These are phyloP conservation scores for Boloria euphrosyne DNA, from an alignment of 2,888 invertebrate genomes.

Conservation along the genomic window DNA sequence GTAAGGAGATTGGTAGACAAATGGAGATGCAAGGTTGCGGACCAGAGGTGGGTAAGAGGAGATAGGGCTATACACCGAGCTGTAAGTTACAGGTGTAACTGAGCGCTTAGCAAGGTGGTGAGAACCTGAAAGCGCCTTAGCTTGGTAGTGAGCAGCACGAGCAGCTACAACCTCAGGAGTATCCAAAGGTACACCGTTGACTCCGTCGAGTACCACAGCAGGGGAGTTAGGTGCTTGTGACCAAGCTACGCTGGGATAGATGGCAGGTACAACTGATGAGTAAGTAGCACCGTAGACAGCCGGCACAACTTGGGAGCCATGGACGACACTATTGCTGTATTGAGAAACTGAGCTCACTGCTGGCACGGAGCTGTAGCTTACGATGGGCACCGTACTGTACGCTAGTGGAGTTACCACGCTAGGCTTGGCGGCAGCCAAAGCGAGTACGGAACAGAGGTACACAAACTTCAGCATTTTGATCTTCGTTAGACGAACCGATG, in stretches of 20 bases:
- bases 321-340: slow-evolving; percentile 61
- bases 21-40: slow-evolving; percentile 44
- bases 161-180: slow-evolving; percentile 78
- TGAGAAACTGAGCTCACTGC: slow-evolving; percentile 48
- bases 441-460: slow-evolving; percentile 84
- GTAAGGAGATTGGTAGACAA: slow-evolving; percentile 50
- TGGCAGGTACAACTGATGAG: slow-evolving; percentile 45
- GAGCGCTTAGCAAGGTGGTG: slow-evolving; percentile 73
- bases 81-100: slow-evolving; percentile 49
- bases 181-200: slow-evolving; percentile 73
- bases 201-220: slow-evolving; percentile 70
- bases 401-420: slow-evolving; percentile 53
- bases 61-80: slow-evolving; percentile 52
- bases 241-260: slow-evolving; percentile 43
- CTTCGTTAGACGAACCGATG: slow-evolving; percentile 66
- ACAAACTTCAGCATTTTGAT: slow-evolving; percentile 81
- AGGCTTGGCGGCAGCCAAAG: slow-evolving; percentile 82
- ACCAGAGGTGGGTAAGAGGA: slow-evolving; percentile 57
- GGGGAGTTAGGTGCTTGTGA: slow-evolving; percentile 69
- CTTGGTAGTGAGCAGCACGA: slow-evolving; percentile 71
- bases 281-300: slow-evolving; percentile 49
- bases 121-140: slow-evolving; percentile 66
- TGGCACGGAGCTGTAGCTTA: slow-evolving; percentile 54
- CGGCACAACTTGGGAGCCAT: slow-evolving; percentile 52
- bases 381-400: slow-evolving; percentile 54